Conservation (phyloP, 2,888 invertebrate species). For the Timema podura region DNA sequence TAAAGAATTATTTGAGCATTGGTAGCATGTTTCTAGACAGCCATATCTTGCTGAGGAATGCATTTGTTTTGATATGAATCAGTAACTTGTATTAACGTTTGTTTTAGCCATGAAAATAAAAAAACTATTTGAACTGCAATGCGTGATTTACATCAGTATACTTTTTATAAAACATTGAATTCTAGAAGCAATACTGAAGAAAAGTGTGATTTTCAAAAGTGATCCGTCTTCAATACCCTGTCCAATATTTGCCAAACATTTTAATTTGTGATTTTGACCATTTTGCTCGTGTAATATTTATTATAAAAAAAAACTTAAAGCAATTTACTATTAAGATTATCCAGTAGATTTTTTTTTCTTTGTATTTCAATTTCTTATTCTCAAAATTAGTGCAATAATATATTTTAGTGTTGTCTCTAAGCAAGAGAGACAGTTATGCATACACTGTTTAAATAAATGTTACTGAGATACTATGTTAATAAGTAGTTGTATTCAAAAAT, state of each 20-base stretch:
- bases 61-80: no score
- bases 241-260: neutral
- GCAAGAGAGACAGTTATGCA: slow-evolving; percentile 6
- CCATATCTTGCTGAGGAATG: no score
- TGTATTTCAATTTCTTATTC: slow-evolving; percentile 14
- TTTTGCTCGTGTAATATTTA: no score
- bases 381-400: slow-evolving; percentile 20
- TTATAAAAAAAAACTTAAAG: neutral
- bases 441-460: neutral
- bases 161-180: neutral
- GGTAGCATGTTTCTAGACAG: no score
- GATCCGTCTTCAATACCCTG: slow-evolving; percentile 10
- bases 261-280: no score
- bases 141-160: no score
- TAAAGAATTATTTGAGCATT: no score
- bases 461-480: neutral
- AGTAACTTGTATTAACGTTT: no score
- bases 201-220: slow-evolving; percentile 14
- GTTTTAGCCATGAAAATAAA: no score
- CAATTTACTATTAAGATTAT: neutral
- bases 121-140: no score
- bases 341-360: neutral
- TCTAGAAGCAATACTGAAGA: slow-evolving; percentile 6
- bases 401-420: slow-evolving; percentile 11
- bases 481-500: slow-evolving; percentile 6